Evolutionary conservation across 2,888 invertebrate genomes (phyloP), one percentile per base, ranked within the genome.

Genomic region (Aplocera efformata): DNA sequence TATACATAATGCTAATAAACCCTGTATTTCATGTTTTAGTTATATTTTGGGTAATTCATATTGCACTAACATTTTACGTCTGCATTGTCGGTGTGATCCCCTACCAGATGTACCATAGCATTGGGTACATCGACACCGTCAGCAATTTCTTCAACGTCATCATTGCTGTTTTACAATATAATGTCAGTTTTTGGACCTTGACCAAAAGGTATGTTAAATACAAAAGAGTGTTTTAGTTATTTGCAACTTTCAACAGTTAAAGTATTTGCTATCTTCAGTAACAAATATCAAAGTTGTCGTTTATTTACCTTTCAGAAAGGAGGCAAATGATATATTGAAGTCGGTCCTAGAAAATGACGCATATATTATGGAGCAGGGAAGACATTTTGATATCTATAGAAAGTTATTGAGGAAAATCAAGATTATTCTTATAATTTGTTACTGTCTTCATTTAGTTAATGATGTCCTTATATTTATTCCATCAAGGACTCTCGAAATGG

Each of bases 81-180:
- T 63, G 42, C 13, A 21, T 56, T 7, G 26, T 58, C 7, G 67
- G 65, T 0, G 52, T 55, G 6, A 31, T 58, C 0, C 41, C 61
- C 10, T 72, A 67, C 38, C 60, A 62, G 35, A 50, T 58, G 20
- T 58, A 66, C 29, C 50, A 53, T 21, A 61, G 65, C 1, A 39
- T 48, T 0, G 57, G 38, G 7, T 45, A 54, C 9, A 25, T 58
- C 1, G 65, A 66, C 34, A 53, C 36, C n/a, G 46, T 67, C n/a
- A 67, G 67, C 27, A 67, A 63, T 25, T 59, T 61, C 39, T 60
- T 72, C 24, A 70, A 68, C 20, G 39, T 73, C 10, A 56, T 62
- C 0, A 41, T 68, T 1, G 56, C 63, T 7, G 10, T 59, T 0
- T 26, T 71, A 1, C 45, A 61, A 4, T 10, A 33, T 1, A 67